Percentiles rank a stretch among this genome's conserved stretches.
These are phyloP conservation scores for Acromyrmex echinatior DNA, from an alignment of 1,140 invertebrate species.

Conservation along the genomic window DNA sequence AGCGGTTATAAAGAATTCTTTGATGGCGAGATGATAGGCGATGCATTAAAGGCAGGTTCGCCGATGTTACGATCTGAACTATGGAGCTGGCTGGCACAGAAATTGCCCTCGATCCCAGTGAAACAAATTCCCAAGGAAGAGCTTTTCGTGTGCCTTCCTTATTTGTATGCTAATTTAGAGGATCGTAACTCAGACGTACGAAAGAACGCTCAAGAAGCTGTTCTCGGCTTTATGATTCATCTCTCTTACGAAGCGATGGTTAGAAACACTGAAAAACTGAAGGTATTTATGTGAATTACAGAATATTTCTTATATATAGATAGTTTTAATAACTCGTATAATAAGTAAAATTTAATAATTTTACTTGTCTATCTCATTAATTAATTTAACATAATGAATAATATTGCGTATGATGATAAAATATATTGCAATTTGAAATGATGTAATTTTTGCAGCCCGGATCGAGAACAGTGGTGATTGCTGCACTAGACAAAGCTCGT, in stretches of 20 bases:
- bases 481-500: constrained; percentile 94
- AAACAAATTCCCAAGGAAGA: constrained; percentile 94
- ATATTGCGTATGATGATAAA: neutral
- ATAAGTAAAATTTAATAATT: neutral
- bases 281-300: constrained; percentile 86
- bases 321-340: neutral
- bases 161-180: constrained; percentile 94
- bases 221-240: constrained; percentile 97
- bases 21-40: constrained; percentile 95
- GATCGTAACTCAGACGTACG: constrained; percentile 97
- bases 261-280: constrained; percentile 93
- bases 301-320: neutral
- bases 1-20: constrained; percentile 94
- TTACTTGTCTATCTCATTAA: neutral
- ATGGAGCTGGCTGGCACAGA: constrained; percentile 94
- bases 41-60: constrained; percentile 94
- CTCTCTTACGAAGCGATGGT: constrained; percentile 94
- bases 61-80: constrained; percentile 93
- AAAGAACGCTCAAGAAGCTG: constrained; percentile 95
- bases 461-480: constrained; percentile 93
- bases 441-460: constrained; percentile 88
- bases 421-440: neutral
- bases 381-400: neutral
- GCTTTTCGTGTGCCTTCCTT: constrained; percentile 91
- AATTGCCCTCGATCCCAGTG: constrained; percentile 90